Base-by-base conservation (phyloP, 2,888 invertebrate species). In the Teleogryllus oceanicus region DNA sequence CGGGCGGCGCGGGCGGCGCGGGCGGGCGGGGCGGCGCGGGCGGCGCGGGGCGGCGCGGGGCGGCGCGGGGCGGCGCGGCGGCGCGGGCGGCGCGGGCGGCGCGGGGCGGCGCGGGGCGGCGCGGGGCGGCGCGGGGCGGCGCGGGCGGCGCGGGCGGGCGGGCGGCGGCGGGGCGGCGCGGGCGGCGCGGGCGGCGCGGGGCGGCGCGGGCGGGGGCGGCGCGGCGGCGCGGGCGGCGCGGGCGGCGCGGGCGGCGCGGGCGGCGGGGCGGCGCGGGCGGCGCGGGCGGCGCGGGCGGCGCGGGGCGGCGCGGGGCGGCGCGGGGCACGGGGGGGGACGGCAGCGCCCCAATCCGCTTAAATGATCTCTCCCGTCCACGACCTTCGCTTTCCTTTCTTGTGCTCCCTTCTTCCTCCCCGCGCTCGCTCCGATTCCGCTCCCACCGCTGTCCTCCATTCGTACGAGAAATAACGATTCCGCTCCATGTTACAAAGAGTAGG, bases 381-480 rank as follows among this genome's bases (percentile, higher is more conserved):
- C n/a, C 62, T 62, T 62, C 62, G 62, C 62, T 62, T n/a, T n/a
- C n/a, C 62, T 62, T 62, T 62, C 62, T 62, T 62, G 13, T 62
- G 13, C n/a, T 62, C n/a, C 62, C 62, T 8, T 62, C 62, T 62
- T 62, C 13, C 62, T n/a, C 62, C 13, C 62, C 8, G 13, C n/a
- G 13, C n/a, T 62, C 62, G 62, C 10, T 0, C 62, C n/a, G 13
- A 10, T 62, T 62, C n/a, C 62, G 62, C 62, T 5, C 13, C n/a
- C 4, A 8, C 62, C 62, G 62, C 13, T 16, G 62, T 16, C n/a
- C 11, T n/a, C 5, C 37, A 8, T 37, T 37, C 37, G 37, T 37
- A 37, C 37, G 37, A 37, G 37, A 37, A 37, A 37, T 37, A 37
- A 37, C 37, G 37, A 37, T 5, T 37, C 37, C 37, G 37, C 37